Conservation (phyloP, 1,140 invertebrate genomes). For the Plectus sambesii region DNA sequence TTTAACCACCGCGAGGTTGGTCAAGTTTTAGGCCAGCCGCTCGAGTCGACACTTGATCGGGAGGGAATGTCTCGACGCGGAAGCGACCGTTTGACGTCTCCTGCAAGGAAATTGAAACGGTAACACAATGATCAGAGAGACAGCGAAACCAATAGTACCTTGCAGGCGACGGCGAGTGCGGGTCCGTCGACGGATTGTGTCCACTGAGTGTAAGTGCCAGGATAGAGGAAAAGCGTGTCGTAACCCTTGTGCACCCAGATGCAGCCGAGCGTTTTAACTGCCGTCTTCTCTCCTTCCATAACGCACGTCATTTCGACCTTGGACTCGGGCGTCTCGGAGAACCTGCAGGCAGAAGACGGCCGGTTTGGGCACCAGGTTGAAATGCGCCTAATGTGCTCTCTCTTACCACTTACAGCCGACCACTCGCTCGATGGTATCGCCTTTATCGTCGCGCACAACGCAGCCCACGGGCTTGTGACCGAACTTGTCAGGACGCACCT, state of each 20-base stretch:
- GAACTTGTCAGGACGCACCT: constrained; percentile 16
- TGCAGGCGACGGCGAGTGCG: constrained; percentile 20
- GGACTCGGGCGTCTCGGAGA: constrained; percentile 7
- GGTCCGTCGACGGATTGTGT: constrained; percentile 16
- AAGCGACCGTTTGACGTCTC: no score
- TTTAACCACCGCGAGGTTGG: no score
- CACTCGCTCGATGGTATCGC: constrained; percentile 18
- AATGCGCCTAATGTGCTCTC: no score
- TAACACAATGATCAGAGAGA: no score
- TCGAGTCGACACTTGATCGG: no score
- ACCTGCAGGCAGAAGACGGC: no score
- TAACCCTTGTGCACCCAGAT: constrained; percentile 25
- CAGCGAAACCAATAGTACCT: constrained; percentile 2
- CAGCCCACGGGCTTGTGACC: constrained; percentile 23
- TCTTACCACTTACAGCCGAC: constrained; percentile 30
- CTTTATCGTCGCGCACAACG: constrained; percentile 16
- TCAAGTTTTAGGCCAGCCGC: no score
- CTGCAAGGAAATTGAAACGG: no score
- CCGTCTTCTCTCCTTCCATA: constrained; percentile 17
- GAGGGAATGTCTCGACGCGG: no score
- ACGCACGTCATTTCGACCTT: constrained; percentile 27
- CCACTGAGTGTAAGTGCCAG: constrained; percentile 25
- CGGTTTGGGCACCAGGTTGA: no score
- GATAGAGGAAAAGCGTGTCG: constrained; percentile 24
- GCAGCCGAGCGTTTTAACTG: constrained; percentile 22